Evolutionary conservation across 2,888 invertebrate genomes (phyloP).

Genomic region (Celastrina argiolus): DNA sequence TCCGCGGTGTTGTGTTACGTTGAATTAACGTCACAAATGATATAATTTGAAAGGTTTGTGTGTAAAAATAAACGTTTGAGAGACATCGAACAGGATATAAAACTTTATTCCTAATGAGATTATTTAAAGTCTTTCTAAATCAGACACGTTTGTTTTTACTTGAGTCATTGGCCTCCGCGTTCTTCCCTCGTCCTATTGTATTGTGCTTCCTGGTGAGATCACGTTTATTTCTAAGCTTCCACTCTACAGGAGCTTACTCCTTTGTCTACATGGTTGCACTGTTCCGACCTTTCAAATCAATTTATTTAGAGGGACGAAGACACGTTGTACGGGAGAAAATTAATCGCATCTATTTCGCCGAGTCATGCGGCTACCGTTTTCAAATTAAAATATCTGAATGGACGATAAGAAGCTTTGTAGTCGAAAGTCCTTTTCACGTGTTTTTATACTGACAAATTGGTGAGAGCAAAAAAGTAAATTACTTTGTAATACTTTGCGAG

Average conservation of each 20-base stretch:
- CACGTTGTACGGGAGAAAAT: conserved; percentile 49
- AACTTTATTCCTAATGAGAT: conserved; percentile 22
- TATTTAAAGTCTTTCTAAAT: conserved; percentile 31
- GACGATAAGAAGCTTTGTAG: conserved; percentile 31
- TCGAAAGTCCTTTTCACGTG: conserved; percentile 11
- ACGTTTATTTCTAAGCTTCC: conserved; percentile 56
- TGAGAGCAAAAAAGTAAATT: conserved; percentile 37
- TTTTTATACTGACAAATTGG: conserved; percentile 10
- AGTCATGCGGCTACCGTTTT: conserved; percentile 73
- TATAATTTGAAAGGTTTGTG: conserved; percentile 14
- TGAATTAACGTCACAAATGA: background rate
- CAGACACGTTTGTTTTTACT: conserved; percentile 47
- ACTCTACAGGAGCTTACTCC: conserved; percentile 42
- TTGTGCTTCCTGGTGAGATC: conserved; percentile 60
- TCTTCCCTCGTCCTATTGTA: conserved; percentile 51
- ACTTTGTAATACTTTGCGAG: conserved; percentile 8
- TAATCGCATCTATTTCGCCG: conserved; percentile 66
- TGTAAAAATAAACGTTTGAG: conserved; percentile 23
- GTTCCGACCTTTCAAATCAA: conserved; percentile 50
- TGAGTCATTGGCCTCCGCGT: conserved; percentile 54
- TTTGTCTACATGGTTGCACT: conserved; percentile 52
- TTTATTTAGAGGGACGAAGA: conserved; percentile 54
- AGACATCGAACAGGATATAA: conserved; percentile 27
- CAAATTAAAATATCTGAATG: conserved; percentile 63
- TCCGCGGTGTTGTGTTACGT: background rate